Evolutionary conservation across 2,797 vertebrate genomes (phyloP).

Genomic region (Crenichthys baileyi): DNA sequence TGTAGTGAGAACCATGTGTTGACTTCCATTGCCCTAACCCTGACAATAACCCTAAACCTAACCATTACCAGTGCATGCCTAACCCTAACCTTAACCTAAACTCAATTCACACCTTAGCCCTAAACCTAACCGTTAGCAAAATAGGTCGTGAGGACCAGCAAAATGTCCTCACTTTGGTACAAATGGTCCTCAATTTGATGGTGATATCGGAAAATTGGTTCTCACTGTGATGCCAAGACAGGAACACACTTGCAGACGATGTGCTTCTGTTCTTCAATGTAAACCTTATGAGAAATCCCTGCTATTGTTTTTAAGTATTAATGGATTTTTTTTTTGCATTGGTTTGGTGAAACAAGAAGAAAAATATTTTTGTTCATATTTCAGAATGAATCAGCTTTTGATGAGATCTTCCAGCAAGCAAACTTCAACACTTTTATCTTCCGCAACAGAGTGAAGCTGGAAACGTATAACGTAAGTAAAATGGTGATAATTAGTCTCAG

Average conservation of each 20-base stretch:
- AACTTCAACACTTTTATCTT: slow-evolving; percentile 92
- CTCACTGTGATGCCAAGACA: too few relatives aligned
- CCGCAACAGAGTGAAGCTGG: slow-evolving; percentile 91
- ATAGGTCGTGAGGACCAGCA: too few relatives aligned
- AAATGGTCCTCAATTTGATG: too few relatives aligned
- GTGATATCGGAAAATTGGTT: too few relatives aligned
- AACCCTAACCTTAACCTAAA: too few relatives aligned
- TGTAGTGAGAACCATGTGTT: too few relatives aligned
- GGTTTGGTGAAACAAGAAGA: background rate
- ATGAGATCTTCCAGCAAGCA: slow-evolving; percentile 92
- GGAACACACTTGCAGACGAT: background rate
- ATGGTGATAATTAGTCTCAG: background rate
- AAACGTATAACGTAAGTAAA: slow-evolving; percentile 95
- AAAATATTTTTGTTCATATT: slow-evolving; percentile 16
- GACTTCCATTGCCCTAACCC: too few relatives aligned
- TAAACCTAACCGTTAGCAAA: too few relatives aligned
- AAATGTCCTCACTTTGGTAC: too few relatives aligned
- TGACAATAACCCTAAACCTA: too few relatives aligned
- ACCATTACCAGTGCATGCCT: too few relatives aligned
- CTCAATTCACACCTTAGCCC: too few relatives aligned
- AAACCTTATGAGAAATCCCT: slow-evolving; percentile 24
- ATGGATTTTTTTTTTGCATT: slow-evolving; percentile 16
- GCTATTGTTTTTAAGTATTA: slow-evolving; percentile 4
- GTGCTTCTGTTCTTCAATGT: slow-evolving; percentile 19
- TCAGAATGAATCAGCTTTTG: slow-evolving; percentile 93